phyloP scores from a whole-genome alignment of 2,113 vertebrate species.

The Sylvilagus bachmani region DNA sequence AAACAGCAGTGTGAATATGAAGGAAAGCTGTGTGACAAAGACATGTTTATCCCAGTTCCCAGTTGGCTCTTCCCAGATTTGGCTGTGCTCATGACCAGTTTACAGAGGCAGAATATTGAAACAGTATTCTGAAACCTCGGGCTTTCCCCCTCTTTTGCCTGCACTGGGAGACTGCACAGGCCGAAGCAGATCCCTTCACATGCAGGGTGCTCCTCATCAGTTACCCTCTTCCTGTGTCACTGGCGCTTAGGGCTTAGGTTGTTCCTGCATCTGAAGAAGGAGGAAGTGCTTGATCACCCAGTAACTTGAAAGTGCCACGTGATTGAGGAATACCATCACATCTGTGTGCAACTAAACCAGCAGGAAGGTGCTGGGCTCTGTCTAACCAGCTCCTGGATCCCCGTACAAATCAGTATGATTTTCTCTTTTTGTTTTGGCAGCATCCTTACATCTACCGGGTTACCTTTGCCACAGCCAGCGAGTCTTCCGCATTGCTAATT shows the following conservation, averaged over 20 bases:
- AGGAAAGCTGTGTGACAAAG: conserved; percentile 4
- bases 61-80: not conserved
- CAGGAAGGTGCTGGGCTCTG: not conserved
- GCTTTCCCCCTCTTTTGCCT: not conserved
- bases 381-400: not conserved
- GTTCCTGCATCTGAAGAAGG: not conserved
- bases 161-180: not conserved
- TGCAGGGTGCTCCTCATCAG: not conserved
- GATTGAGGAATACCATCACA: not conserved
- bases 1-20: not conserved
- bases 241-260: too few relatives aligned
- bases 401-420: not conserved
- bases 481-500: conserved; percentile 96
- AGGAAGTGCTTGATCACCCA: not conserved
- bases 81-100: not conserved
- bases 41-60: not conserved
- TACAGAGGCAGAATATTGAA: conserved; percentile 36
- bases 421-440: conserved; percentile 87
- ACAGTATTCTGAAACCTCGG: not conserved
- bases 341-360: not conserved
- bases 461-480: conserved; percentile 94
- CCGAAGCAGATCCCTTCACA: not conserved
- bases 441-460: conserved; percentile 94
- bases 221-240: not conserved
- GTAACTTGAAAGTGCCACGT: not conserved